These are phyloP conservation scores for Drosophila atroscutellata DNA, from an alignment of 2,888 invertebrate species.

Conservation along the genomic window DNA sequence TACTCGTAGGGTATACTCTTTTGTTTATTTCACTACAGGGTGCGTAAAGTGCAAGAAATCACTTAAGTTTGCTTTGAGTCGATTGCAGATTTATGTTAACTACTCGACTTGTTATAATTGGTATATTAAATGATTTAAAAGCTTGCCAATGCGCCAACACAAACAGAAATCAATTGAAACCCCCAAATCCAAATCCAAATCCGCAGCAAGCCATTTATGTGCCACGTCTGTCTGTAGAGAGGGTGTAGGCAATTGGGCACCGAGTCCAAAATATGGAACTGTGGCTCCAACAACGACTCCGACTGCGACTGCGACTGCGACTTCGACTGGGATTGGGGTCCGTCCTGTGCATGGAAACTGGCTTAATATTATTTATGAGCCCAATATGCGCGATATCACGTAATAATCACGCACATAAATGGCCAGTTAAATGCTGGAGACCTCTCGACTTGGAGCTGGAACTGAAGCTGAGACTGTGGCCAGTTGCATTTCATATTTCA, in stretches of 20 bases:
- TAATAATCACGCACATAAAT: slow-evolving; percentile 81
- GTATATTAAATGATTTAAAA: slow-evolving; percentile 84
- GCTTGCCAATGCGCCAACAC: slow-evolving; percentile 75
- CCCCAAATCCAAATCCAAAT: slow-evolving; percentile 28
- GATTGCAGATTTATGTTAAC: slow-evolving; percentile 83
- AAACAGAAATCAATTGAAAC: slow-evolving; percentile 75
- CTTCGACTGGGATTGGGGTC: slow-evolving; percentile 7
- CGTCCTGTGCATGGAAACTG: slow-evolving; percentile 54
- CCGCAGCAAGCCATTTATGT: slow-evolving; percentile 49
- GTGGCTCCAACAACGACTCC: slow-evolving; percentile 28
- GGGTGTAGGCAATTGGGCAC: slow-evolving; percentile 63
- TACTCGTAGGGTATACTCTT: neutral
- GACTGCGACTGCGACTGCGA: slow-evolving; percentile 7
- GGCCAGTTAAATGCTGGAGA: slow-evolving; percentile 72
- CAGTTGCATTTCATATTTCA: slow-evolving; percentile 78
- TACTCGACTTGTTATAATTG: slow-evolving; percentile 84
- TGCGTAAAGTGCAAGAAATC: slow-evolving; percentile 67
- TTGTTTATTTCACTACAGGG: slow-evolving; percentile 5
- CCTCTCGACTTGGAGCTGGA: slow-evolving; percentile 35
- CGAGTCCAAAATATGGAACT: slow-evolving; percentile 55
- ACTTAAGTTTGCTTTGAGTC: slow-evolving; percentile 70
- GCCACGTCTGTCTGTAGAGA: slow-evolving; percentile 40
- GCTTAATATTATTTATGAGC: slow-evolving; percentile 79
- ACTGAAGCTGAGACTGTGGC: slow-evolving; percentile 20
- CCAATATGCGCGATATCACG: slow-evolving; percentile 76